These are phyloP conservation scores for Pseudococcus jackbeardsleyi DNA, from an alignment of 2,888 invertebrate species.

Conservation along the genomic window DNA sequence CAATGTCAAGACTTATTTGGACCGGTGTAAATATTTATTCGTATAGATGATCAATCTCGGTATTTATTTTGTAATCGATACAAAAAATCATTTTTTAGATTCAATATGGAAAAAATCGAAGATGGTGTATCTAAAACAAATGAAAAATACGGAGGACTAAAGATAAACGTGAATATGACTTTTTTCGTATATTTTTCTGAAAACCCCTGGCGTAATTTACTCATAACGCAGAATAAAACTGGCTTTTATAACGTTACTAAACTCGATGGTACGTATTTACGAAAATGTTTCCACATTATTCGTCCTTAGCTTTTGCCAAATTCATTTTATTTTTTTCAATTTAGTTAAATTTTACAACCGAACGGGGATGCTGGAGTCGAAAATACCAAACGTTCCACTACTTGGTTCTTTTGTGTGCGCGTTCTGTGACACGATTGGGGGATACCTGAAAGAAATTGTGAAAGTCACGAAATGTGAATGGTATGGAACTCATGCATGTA, in stretches of 20 bases:
- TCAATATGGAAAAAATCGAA: neutral
- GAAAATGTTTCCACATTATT: neutral
- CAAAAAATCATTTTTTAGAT: neutral
- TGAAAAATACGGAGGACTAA: conserved; percentile 81
- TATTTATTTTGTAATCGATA: neutral
- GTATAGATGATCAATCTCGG: neutral
- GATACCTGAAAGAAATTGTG: too few relatives aligned
- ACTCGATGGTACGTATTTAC: neutral
- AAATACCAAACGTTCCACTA: too few relatives aligned
- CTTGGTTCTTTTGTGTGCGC: too few relatives aligned
- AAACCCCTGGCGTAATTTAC: conserved; percentile 88
- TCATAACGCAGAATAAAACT: neutral
- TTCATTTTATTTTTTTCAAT: too few relatives aligned
- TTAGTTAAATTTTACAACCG: too few relatives aligned
- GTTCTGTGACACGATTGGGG: too few relatives aligned
- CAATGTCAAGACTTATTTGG: conserved; percentile 90
- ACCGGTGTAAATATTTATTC: conserved; percentile 61
- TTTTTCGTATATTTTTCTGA: conserved; percentile 90
- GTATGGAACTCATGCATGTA: too few relatives aligned
- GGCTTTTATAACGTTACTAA: neutral
- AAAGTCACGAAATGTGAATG: too few relatives aligned
- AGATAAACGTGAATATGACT: conserved; percentile 79
- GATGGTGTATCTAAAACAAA: conserved; percentile 81
- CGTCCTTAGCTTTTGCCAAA: neutral
- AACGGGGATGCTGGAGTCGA: too few relatives aligned